Base-by-base conservation (phyloP, 2,113 vertebrate genomes). In the Delphinapterus leucas region DNA sequence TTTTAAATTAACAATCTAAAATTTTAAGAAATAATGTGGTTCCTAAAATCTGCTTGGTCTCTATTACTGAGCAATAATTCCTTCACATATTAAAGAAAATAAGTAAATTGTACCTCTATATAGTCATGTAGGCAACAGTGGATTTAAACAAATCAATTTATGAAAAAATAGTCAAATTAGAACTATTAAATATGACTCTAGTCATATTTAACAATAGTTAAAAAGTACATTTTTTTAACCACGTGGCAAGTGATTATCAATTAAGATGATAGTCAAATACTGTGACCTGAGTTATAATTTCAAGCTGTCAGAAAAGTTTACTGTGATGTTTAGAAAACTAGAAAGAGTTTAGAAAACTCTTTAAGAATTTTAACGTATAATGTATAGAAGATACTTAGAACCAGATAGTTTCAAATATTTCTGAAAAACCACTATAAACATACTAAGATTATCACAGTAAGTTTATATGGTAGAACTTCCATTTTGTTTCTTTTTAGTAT, bases 261-360 rank as follows among this genome's bases (percentile, higher is more conserved):
- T 53, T 83, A 71, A 82, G 49, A 95, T 70, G n/a, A 93, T 0
- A 74, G 68, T 81, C 38, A 77, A 81, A 91, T 53, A 85, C 4
- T 58, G 15, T 49, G 60, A 76, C 15, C 36, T 86, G 49, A 85
- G 44, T 44, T 65, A 94, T 73, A 53, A 88, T 85, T 92, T 91
- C 47, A 92, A 81, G 77, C 13, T 95, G n/a, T 41, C 38, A 63
- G 60, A 94, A 81, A 92, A 97, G 17, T 61, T 49, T 33, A 89
- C 82, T 80, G 5, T 67, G 41, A 71, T 71, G 53, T 36, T 85
- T n/a, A 81, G 49, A 79, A 97, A 88, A 21, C 73, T 96, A n/a
- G n/a, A n/a, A n/a, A n/a, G n/a, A n/a, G 53, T 36, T 85, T n/a
- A 81, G 49, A 79, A 97, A 88, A 21, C 73, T 96, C 47, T 89